phyloP scores from a whole-genome alignment of 2,797 vertebrate species.

The Lagorchestes hirsutus region DNA sequence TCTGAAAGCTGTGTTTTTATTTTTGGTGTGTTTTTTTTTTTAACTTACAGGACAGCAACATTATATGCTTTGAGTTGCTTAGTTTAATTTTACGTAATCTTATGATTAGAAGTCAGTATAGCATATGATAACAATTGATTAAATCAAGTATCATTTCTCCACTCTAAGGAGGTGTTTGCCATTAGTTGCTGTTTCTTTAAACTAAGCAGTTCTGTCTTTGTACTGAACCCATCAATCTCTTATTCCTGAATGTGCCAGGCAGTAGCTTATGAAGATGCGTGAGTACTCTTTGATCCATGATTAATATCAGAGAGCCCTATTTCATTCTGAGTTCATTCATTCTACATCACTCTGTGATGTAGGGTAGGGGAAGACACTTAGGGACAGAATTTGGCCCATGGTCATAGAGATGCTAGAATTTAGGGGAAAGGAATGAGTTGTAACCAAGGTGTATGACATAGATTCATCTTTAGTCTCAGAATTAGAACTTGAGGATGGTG shows the following conservation, averaged over 20 bases:
- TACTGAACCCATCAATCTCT: background rate
- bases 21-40: background rate
- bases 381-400: background rate
- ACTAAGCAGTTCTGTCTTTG: background rate
- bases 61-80: background rate
- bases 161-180: background rate
- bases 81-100: background rate
- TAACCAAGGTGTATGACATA: background rate
- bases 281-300: background rate
- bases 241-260: conserved; percentile 2
- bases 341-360: background rate
- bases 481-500: background rate
- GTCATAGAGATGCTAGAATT: background rate
- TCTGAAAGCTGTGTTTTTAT: background rate
- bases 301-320: background rate
- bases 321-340: conserved; percentile 10
- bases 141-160: background rate
- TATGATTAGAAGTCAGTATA: background rate
- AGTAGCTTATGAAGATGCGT: background rate
- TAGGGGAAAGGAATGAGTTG: background rate
- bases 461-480: background rate
- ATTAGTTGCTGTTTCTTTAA: background rate
- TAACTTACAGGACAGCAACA: background rate
- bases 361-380: conserved; percentile 8
- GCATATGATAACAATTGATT: background rate